A percentile compares a stretch with the other conserved stretches of the same genome.
Evolutionary conservation across 2,113 vertebrate genomes (phyloP).

Genomic region (Toxotes chatareus): DNA sequence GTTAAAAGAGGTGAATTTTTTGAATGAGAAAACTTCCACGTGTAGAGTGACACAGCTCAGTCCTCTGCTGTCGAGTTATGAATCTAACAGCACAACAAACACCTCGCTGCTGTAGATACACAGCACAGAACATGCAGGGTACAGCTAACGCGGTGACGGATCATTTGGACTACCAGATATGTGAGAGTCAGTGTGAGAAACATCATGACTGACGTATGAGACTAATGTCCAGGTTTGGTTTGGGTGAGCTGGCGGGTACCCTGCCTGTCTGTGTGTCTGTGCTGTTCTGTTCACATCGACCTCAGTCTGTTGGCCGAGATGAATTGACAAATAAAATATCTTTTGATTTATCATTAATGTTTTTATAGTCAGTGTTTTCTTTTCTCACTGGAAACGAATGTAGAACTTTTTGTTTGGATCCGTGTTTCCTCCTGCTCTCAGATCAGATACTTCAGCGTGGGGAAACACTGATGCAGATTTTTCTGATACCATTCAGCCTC

Average conservation of each 20-base stretch:
- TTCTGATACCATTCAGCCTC: not conserved
- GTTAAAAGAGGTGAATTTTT: slow-evolving; percentile 43
- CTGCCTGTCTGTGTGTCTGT: slow-evolving; percentile 52
- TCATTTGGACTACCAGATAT: not conserved
- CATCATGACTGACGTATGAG: not conserved
- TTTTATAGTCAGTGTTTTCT: slow-evolving; percentile 44
- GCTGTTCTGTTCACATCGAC: slow-evolving; percentile 57
- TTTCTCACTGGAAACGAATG: slow-evolving; percentile 29
- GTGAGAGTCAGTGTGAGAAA: not conserved
- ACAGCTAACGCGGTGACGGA: not conserved
- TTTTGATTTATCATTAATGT: slow-evolving; percentile 66
- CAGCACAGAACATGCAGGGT: slow-evolving; percentile 33
- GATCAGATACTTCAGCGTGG: not conserved
- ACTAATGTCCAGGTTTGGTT: not conserved
- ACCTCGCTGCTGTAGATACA: slow-evolving; percentile 32
- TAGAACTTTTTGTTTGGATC: not conserved
- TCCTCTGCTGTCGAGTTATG: not conserved
- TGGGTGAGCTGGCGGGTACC: slow-evolving; percentile 1
- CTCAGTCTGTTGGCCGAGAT: slow-evolving; percentile 56
- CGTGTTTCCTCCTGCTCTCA: slow-evolving; percentile 1
- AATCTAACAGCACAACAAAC: slow-evolving; percentile 27
- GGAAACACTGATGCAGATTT: slow-evolving; percentile 6
- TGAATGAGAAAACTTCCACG: slow-evolving; percentile 33
- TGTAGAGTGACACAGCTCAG: slow-evolving; percentile 3
- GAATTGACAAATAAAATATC: slow-evolving; percentile 69